Base-by-base conservation (phyloP, 2,888 invertebrate genomes). In the Eurois occulta region DNA sequence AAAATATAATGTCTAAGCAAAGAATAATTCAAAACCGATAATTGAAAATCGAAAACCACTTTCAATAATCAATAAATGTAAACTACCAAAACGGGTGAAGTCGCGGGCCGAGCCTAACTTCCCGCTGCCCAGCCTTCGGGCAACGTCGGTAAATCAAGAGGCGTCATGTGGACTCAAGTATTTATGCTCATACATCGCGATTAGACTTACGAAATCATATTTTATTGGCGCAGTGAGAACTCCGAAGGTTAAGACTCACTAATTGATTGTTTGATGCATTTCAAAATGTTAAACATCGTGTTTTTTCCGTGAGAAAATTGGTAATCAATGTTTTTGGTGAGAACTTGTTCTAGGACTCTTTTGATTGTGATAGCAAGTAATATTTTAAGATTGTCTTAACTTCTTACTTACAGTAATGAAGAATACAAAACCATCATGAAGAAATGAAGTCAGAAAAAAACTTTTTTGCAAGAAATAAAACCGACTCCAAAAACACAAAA, bases 201-300 rank as follows among this genome's bases (percentile, higher is more conserved):
- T 93, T 93, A 93, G 91, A 88, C 90, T 95, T 94, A 93, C 93
- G 94, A 94, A 95, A 95, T 91, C 85, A 89, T 90, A 91, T 92
- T 94, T 93, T 93, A 94, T 93, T 90, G 90, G 89, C 86, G 87
- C 84, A 79, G 58, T 70, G 75, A 84, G 72, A 73, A 46, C 64
- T 64, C 72, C 60, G 90, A 91, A 92, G 90, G 91, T 87, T 86
- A 87, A 82, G 71, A 84, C 88, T 81, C 89, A 87, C 90, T 92
- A 92, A 92, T 92, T 92, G 91, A 92, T 91, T 88, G 86, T 88
- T 83, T 83, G 83, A 72, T 85, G 73, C 75, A 75, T 87, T 87
- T 80, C 89, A 74, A 55, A 87, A 87, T 82, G 77, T 78, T 77
- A 70, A n/a, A 70, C 24, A 28, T 72, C 38, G 13, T 71, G 38